These are phyloP conservation scores for Temnothorax ravouxi DNA, from an alignment of 2,888 invertebrate genomes.

Conservation along the genomic window DNA sequence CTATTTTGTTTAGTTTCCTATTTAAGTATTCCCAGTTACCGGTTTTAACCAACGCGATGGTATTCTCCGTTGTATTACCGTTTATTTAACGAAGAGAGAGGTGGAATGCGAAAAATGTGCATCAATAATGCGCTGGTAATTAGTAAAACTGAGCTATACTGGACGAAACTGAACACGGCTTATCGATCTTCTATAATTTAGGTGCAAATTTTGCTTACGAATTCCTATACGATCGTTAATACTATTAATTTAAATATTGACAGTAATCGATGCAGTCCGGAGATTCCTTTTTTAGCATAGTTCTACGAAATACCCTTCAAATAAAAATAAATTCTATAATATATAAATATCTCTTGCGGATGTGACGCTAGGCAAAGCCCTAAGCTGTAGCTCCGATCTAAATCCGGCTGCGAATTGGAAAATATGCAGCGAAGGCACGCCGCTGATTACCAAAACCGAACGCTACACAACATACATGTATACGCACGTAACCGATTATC, in stretches of 20 bases:
- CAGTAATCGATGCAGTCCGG: background rate
- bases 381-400: background rate
- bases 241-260: background rate
- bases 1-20: background rate
- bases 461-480: background rate
- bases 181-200: slow-evolving; percentile 19
- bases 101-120: slow-evolving; percentile 3
- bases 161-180: background rate
- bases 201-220: background rate
- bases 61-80: background rate
- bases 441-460: slow-evolving; percentile 29
- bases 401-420: slow-evolving; percentile 27
- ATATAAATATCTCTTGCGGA: background rate
- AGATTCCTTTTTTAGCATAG: background rate
- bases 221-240: background rate
- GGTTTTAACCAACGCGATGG: background rate
- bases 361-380: background rate
- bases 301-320: background rate
- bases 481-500: background rate
- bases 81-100: background rate
- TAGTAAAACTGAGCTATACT: background rate
- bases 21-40: background rate
- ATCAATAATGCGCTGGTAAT: background rate
- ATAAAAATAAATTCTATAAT: background rate
- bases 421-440: background rate